Base-by-base conservation (phyloP, 2,797 vertebrate species). In the Melanotaenia trifasciata region DNA sequence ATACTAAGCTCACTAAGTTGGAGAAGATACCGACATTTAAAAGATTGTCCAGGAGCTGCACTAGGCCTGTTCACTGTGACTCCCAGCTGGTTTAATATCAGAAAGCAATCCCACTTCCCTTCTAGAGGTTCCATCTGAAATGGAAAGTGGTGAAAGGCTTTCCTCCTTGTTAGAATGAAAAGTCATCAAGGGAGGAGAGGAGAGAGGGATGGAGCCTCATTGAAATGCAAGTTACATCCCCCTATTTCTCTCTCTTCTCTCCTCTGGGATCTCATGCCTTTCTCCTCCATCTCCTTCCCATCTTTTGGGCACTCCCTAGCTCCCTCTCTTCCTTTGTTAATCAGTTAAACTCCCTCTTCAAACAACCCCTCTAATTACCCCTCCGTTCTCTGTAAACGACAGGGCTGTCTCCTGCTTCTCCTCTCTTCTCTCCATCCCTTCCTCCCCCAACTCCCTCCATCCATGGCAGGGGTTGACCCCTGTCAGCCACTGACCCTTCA, bases 291-390 rank as follows among this genome's bases (percentile, higher is more conserved):
- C 79, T 88, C 81, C 77, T 87, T 87, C 87, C 87, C 81, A 87
- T 91, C 87, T 90, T 90, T 80, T 66, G 70, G 84, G 84, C 85
- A 58, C 87, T 91, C 89, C 88, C 85, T 72, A 71, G 60, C 79
- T 91, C 87, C 88, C 88, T 81, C 89, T 90, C 84, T 92, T 91
- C 90, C 89, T 94, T 94, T 95, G 94, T 94, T 94, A 95, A 96
- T 95, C 94, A 95, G 94, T 95, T 95, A 95, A 95, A 94, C 93
- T 95, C 91, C 91, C 94, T 96, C 94, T 94, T 95, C 95, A 96
- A 95, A 95, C 94, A 95, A 89, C 91, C 90, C 90, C 92, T 93
- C 94, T 95, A 95, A 96, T 95, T 95, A 95, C 94, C 93, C 87
- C 92, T 93, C 90, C 85, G 80, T 92, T 94, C 92, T 91, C 92